Conservation (phyloP, 92 coral and sea anemone genomes). For the Blastomussa wellsi region DNA sequence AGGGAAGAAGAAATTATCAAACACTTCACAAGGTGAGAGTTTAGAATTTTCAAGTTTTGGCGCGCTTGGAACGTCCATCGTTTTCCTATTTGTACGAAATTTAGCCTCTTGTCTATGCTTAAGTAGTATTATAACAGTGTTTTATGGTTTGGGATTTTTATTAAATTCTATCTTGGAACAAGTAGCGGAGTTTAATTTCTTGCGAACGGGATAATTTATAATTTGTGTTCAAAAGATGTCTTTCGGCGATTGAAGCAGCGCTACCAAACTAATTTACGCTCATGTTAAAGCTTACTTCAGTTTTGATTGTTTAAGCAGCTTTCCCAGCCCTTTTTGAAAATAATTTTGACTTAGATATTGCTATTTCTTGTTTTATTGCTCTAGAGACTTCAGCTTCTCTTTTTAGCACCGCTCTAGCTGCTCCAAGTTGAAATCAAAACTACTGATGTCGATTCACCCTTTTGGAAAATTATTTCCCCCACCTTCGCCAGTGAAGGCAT, state of each 20-base stretch:
- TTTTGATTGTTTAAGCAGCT: not conserved
- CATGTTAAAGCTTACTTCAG: not conserved
- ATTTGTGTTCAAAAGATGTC: not conserved
- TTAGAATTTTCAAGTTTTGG: conserved; percentile 17
- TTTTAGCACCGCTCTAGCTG: not conserved
- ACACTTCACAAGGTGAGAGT: conserved; percentile 82
- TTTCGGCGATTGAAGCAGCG: not conserved
- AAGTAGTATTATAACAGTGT: not conserved
- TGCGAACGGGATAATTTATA: not conserved
- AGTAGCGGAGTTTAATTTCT: not conserved
- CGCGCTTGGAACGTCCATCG: conserved; percentile 2
- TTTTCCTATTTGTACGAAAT: not conserved
- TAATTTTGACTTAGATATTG: not conserved
- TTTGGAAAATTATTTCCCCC: not conserved
- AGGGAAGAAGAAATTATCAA: conserved; percentile 92
- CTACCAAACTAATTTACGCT: not conserved
- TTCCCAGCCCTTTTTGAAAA: not conserved
- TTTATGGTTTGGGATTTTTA: not conserved
- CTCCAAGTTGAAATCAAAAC: not conserved
- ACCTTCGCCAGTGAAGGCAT: not conserved
- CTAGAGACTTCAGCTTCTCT: too few relatives aligned
- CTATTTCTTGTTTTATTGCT: not conserved
- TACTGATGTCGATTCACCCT: not conserved
- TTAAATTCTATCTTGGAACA: not conserved
- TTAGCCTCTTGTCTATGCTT: not conserved